Evolutionary conservation across 2,888 invertebrate species (phyloP).

Genomic region (Dimorphilus gyrociliatus): DNA sequence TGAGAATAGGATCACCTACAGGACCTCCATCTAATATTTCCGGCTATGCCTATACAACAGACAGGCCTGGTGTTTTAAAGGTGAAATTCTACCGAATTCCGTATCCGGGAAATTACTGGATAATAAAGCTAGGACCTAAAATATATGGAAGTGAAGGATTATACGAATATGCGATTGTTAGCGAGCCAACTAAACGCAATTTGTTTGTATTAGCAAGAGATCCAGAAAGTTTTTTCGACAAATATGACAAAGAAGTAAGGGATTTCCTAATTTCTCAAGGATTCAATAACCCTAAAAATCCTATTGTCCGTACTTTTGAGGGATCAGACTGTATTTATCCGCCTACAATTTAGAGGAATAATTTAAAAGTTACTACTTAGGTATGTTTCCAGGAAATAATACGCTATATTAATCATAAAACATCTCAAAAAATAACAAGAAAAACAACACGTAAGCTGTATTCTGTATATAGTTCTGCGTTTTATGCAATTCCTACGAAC

Average conservation of each 20-base stretch:
- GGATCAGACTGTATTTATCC: no score
- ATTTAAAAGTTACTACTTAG: no score
- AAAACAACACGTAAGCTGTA: no score
- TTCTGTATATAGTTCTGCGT: no score
- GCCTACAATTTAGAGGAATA: no score
- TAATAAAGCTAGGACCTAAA: constrained; percentile 5
- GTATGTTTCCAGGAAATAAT: no score
- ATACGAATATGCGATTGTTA: constrained; percentile 5
- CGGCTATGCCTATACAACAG: constrained; percentile 3
- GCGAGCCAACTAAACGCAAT: background rate
- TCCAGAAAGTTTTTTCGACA: background rate
- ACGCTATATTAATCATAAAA: no score
- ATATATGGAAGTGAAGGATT: background rate
- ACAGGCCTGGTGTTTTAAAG: constrained; percentile 1
- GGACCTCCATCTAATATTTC: constrained; percentile 2
- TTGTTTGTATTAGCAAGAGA: constrained; percentile 5
- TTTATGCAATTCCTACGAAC: no score
- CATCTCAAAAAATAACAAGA: no score
- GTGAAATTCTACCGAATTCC: constrained; percentile 1
- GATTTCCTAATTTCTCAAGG: background rate
- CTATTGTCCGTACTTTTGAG: no score
- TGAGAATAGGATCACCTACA: background rate
- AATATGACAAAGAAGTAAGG: constrained; percentile 3
- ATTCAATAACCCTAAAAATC: no score
- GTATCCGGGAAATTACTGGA: constrained; percentile 3